Evolutionary conservation across 2,113 vertebrate species (phyloP), one percentile per base, ranked within the genome.

Genomic region (Desmodus rotundus): DNA sequence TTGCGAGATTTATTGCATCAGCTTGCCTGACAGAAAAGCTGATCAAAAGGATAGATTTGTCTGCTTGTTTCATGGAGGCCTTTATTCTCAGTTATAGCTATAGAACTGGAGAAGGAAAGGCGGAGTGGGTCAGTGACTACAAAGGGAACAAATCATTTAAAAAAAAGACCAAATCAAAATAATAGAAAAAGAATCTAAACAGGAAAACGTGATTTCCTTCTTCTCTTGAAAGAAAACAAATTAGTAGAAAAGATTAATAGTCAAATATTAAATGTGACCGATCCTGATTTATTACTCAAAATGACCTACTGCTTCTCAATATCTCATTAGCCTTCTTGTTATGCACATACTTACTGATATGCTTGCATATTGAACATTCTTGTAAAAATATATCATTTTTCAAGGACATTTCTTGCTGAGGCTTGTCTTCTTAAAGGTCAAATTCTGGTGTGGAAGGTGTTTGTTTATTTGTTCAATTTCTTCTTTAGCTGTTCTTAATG

Each of bases 1-100:
- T 97, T 97, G 65, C 97, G 96, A 98, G 97, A 98, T 98, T 97
- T 98, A 98, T 97, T 98, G 96, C 91, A 84, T 96, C 86, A 78
- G 77, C 92, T 94, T 95, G 78, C 89, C 0, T 63, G 97, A 96
- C 94, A 97, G 90, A 77, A 95, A 96, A 93, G 78, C 74, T 93
- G 96, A 97, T 98, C 70, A 83, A 95, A 97, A 93, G 90, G 94
- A 94, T 24, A 91, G 95, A 92, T 91, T 88, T 98, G 91, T 96
- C 97, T 93, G 15, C 96, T 95, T 95, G 63, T 95, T 97, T 96
- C 95, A 90, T 13, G 81, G 82, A 93, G 86, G 94, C 97, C 88
- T 98, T 97, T 94, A 93, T 50, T 38, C 74, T 96, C 90, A 87
- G 63, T 93, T 95, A 67, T 77, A 93, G 87, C 54, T 91, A 15